Base-by-base conservation (phyloP, 92 coral and sea anemone genomes). In the Siderastrea radians region DNA sequence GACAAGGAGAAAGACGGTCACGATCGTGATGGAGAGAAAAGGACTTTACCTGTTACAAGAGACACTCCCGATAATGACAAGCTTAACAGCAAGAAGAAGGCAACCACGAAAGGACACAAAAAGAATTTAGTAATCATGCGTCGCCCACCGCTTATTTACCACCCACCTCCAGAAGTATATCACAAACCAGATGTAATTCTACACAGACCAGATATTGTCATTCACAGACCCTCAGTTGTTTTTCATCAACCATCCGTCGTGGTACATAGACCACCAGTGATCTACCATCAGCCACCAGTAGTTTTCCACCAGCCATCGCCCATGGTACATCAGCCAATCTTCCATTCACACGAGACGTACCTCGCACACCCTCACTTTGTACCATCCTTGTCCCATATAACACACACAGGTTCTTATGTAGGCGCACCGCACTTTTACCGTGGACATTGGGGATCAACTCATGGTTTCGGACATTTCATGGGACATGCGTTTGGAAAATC, bases 81-180 rank as follows among this genome's bases (percentile, higher is more conserved):
- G 52, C 62, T 11, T 48, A 78, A 65, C 52, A 67, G 68, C 44
- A 86, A 87, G 48, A 70, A 75, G 45, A 74, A 79, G 19, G 80
- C 80, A 64, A 69, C 52, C 49, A 51, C 53, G 13, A 81, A 81
- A 65, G 96, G 92, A 6, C 84, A 94, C 68, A 95, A 95, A 85
- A 96, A 96, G 93, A 94, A 94, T 80, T 60, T 92, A 43, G 94
- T 96, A 15, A 86, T 96, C 49, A 94, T 96, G 90, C 99, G 86
- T 52, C 98, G 99, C n/a, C 99, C 99, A 6, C 96, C 99, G 50
- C 92, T 96, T 26, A 91, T 96, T 19, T 96, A 96, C 77, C 99
- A 96, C 79, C 99, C 99, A 2, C 99, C 99, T 6, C 99, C 99
- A 51, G 99, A 96, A 78, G 86, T 96, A n/a, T 96, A 96, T 75